A percentile compares a stretch with the other conserved stretches of the same genome.
Evolutionary conservation across 2,888 invertebrate genomes (phyloP).

Genomic region (Athrips mouffetella): DNA sequence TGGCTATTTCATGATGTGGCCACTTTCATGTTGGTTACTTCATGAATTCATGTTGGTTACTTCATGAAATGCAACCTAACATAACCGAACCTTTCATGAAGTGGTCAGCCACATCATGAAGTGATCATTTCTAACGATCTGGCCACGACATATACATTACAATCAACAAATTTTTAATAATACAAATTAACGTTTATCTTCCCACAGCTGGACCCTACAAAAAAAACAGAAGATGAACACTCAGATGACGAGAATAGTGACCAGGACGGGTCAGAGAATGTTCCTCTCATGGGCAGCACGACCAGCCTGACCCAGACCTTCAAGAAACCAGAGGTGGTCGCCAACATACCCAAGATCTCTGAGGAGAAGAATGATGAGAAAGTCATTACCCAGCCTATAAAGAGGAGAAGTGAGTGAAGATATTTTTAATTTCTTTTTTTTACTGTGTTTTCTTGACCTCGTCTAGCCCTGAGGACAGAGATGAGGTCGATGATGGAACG

Average conservation of each 20-base stretch:
- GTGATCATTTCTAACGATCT: too few species aligned
- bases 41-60: too few species aligned
- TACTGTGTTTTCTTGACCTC: too few species aligned
- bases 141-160: background rate
- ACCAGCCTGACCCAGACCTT: slow-evolving; percentile 42
- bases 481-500: too few species aligned
- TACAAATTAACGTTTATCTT: background rate
- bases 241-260: slow-evolving; percentile 66
- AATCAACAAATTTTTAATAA: background rate
- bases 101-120: too few species aligned
- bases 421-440: too few species aligned
- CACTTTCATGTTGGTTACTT: too few species aligned
- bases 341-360: slow-evolving; percentile 61
- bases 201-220: slow-evolving; percentile 45
- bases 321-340: slow-evolving; percentile 67
- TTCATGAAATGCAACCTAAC: too few species aligned
- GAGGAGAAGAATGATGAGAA: slow-evolving; percentile 52
- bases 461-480: too few species aligned
- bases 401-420: slow-evolving; percentile 72
- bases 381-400: slow-evolving; percentile 62
- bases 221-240: slow-evolving; percentile 47
- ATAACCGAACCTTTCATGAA: too few species aligned
- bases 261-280: slow-evolving; percentile 64
- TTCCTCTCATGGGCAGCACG: slow-evolving; percentile 69
- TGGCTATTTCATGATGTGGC: too few species aligned